These are phyloP conservation scores for Diplosoma virens DNA, from an alignment of 23 tunicate genomes.

Conservation along the genomic window DNA sequence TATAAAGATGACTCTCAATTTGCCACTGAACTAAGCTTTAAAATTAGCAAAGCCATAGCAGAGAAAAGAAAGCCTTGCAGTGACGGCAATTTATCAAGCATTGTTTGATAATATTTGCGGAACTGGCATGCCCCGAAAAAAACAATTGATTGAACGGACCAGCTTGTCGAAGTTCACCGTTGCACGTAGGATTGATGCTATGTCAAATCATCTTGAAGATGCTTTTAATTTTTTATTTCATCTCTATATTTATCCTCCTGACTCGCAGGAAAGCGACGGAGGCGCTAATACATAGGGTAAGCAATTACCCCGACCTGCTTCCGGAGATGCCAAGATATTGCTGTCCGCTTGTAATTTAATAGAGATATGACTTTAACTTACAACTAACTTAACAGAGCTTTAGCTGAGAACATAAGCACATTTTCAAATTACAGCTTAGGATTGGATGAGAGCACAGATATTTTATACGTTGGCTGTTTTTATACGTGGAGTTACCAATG, in stretches of 20 bases:
- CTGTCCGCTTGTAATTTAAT: no score
- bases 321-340: no score
- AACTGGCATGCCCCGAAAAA: slow-evolving; percentile 23
- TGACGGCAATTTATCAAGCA: slow-evolving; percentile 23
- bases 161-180: slow-evolving; percentile 18
- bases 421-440: slow-evolving; percentile 4
- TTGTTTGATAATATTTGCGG: slow-evolving; percentile 18
- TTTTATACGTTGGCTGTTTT: slow-evolving; percentile 26
- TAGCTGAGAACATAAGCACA: neutral
- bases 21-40: slow-evolving; percentile 14
- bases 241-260: no score
- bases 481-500: slow-evolving; percentile 31
- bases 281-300: no score
- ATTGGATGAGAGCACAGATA: slow-evolving; percentile 21
- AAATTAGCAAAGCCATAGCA: slow-evolving; percentile 20
- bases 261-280: no score
- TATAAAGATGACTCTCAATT: slow-evolving; percentile 25
- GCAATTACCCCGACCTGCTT: no score
- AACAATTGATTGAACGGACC: slow-evolving; percentile 10
- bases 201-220: slow-evolving; percentile 19
- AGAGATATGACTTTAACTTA: no score
- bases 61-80: slow-evolving; percentile 22
- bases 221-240: no score
- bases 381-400: no score
- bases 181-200: slow-evolving; percentile 15